Evolutionary conservation across 2,888 invertebrate species (phyloP).

Genomic region (Lithophane ornitopus): DNA sequence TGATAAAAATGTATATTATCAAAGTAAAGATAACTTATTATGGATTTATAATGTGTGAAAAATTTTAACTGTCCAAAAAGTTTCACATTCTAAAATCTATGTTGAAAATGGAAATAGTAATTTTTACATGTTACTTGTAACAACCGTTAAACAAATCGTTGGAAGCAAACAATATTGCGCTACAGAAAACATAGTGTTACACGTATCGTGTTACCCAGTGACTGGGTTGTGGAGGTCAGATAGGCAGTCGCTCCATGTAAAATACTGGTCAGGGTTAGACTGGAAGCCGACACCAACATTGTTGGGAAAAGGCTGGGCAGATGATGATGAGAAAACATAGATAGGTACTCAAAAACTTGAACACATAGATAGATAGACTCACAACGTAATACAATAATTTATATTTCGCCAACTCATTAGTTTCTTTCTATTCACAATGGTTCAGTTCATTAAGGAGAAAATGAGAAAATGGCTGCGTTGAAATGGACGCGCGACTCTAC

Average conservation of each 20-base stretch:
- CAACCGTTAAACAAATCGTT: not conserved
- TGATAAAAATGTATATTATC: not conserved
- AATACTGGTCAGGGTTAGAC: too few species aligned
- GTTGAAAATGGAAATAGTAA: not conserved
- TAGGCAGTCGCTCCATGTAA: too few species aligned
- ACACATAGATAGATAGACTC: not conserved
- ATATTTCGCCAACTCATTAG: slow-evolving; percentile 46
- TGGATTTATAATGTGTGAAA: not conserved
- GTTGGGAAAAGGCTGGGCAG: too few species aligned
- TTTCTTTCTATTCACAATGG: slow-evolving; percentile 66
- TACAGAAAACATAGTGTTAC: not conserved
- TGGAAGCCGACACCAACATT: too few species aligned
- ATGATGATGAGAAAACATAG: too few species aligned
- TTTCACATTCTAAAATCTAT: not conserved
- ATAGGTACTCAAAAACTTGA: not conserved
- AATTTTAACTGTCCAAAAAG: not conserved
- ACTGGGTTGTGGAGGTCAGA: too few species aligned
- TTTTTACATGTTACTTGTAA: not conserved
- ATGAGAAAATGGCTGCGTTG: slow-evolving; percentile 71
- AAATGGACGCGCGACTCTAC: slow-evolving; percentile 43
- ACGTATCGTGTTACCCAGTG: too few species aligned
- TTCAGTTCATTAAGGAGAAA: slow-evolving; percentile 77
- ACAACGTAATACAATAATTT: not conserved
- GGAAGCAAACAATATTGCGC: not conserved
- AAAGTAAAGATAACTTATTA: not conserved